Conservation (phyloP, 2,797 vertebrate genomes). For the Mormyrus proboscirostris region DNA sequence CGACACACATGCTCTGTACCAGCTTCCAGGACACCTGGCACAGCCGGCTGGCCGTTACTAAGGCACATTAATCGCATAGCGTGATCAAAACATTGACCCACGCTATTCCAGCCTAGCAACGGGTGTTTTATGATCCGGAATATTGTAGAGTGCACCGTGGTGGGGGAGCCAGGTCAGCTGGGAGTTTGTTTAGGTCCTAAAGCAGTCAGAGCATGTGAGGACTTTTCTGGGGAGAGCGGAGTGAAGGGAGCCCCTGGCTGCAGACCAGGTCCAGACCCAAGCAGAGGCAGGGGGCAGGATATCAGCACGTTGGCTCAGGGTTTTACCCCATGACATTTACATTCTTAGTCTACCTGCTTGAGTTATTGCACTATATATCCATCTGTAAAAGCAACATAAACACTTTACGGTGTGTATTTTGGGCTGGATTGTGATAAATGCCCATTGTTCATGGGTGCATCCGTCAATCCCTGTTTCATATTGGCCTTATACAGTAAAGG, state of each 20-base stretch:
- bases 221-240: background rate
- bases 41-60: background rate
- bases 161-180: background rate
- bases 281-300: background rate
- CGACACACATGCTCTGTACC: background rate
- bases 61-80: background rate
- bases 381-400: background rate
- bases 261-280: background rate
- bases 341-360: background rate
- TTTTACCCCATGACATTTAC: background rate
- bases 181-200: background rate
- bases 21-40: background rate
- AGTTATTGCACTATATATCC: background rate
- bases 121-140: background rate
- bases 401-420: background rate
- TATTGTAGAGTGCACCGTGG: background rate
- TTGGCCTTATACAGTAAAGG: background rate
- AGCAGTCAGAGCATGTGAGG: background rate
- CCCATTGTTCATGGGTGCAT: background rate
- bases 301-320: background rate
- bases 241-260: background rate
- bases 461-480: background rate
- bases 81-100: background rate
- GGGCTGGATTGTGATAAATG: background rate
- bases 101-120: background rate